These are phyloP conservation scores for Neolamprologus brichardi DNA, from an alignment of 2,113 vertebrate species.

Conservation along the genomic window DNA sequence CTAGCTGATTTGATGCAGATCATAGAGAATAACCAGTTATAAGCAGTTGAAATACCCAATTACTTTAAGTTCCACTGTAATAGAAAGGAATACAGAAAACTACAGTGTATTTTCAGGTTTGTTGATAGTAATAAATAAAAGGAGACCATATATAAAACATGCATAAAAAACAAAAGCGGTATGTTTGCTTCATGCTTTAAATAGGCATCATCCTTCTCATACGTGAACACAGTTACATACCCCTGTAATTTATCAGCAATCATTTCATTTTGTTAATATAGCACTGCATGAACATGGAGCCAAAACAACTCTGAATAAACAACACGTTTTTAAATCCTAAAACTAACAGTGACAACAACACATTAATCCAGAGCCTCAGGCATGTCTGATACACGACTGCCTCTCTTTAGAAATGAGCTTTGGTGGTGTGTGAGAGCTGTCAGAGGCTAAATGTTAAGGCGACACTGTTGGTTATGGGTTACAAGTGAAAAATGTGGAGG, in stretches of 20 bases:
- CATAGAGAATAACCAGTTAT: background rate
- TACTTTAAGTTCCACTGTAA: background rate
- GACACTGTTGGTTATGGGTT: conserved; percentile 17
- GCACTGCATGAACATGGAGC: background rate
- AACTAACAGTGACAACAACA: background rate
- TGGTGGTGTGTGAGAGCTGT: background rate
- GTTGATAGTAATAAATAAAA: background rate
- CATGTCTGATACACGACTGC: background rate
- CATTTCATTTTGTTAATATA: background rate
- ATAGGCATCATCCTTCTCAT: background rate
- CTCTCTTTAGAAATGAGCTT: background rate
- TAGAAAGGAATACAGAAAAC: background rate
- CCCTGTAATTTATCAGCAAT: background rate
- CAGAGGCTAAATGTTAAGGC: conserved; percentile 10
- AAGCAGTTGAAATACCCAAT: background rate
- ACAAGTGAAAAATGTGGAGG: conserved; percentile 2
- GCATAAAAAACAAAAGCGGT: background rate
- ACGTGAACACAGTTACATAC: background rate
- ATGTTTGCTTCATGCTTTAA: background rate
- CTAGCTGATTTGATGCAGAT: background rate
- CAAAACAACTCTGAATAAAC: background rate
- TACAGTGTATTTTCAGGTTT: background rate
- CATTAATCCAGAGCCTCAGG: background rate
- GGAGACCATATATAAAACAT: background rate
- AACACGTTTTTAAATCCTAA: background rate